Evolutionary conservation across 53 echinoderm and acorn worm genomes (phyloP), one percentile per base, ranked within the genome.

Genomic region (Paelopatides confundens): DNA sequence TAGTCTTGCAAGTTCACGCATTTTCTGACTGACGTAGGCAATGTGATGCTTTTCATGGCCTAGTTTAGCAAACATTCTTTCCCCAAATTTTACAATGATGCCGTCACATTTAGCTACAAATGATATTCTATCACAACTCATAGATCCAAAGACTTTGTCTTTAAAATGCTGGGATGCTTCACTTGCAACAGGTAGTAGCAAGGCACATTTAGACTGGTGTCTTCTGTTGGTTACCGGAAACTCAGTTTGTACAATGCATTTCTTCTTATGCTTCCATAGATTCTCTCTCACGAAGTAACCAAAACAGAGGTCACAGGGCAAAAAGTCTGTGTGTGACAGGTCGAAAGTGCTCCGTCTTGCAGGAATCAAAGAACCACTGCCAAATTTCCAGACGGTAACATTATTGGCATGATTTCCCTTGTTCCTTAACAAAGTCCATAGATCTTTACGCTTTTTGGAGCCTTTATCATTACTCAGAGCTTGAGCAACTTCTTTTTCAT

Each of bases 1-100:
- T 64, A 87, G 53, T 64, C 87, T 63, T 49, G 82, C 87, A 62
- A 89, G 26, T 71, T 93, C 90, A 46, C 87, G 46, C 93, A 93
- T 93, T 69, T 93, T 93, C 66, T 87, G 90, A 58, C 87, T 90
- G 0, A 93, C 31, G 68, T 67, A 35, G 7, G 7, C 17, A 7
- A n/a, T 5, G 9, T 67, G 68, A 35, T 67, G 35, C 17, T 9
- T 31, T 48, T 50, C 77, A 50, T n/a, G 26, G 3, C 43, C 76
- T 7, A 76, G 9, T 31, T 77, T 77, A 1, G 27, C 31, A 31
- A 48, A 77, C 51, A 77, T 48, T 27, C 51, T 47, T 43, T 77
- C 77, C 18, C 86, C 89, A 26, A 82, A 53, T 66, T 89, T 85
- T 15, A 89, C 63, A 50, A 92, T 94, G 46, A 94, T 34, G 50